Conservation (phyloP, 2,888 invertebrate genomes). For the Phania funesta region DNA sequence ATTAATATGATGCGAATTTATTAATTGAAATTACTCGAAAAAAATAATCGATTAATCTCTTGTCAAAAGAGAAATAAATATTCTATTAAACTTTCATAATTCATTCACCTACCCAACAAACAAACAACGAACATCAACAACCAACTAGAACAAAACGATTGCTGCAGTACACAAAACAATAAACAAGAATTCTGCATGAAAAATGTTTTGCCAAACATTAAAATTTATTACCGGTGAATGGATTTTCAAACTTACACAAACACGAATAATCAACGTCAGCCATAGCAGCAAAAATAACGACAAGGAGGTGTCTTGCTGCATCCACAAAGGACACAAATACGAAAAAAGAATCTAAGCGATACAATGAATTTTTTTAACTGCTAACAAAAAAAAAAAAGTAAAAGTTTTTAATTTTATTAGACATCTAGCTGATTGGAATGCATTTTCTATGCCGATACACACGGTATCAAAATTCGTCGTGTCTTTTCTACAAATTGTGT, state of each 20-base stretch:
- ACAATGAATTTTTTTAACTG: constrained; percentile 40
- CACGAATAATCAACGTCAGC: background rate
- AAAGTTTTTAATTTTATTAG: too few species aligned
- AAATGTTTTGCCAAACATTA: constrained; percentile 56
- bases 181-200: too few species aligned
- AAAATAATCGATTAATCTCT: constrained; percentile 26
- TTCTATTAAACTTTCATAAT: constrained; percentile 56
- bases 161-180: too few species aligned
- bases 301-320: constrained; percentile 15
- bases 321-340: constrained; percentile 11
- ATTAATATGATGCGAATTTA: too few species aligned
- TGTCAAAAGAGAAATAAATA: constrained; percentile 45
- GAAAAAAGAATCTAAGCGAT: background rate
- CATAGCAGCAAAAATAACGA: constrained; percentile 6
- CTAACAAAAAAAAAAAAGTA: constrained; percentile 55
- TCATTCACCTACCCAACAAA: constrained; percentile 18
- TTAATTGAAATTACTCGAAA: background rate
- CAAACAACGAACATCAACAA: constrained; percentile 5
- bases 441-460: too few species aligned
- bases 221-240: constrained; percentile 57
- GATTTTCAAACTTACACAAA: constrained; percentile 23
- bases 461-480: too few species aligned
- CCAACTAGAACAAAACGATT: constrained; percentile 35
- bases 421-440: too few species aligned
- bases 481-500: too few species aligned